These are phyloP conservation scores for Monodelphis domestica DNA, from an alignment of 2,797 vertebrate genomes.

Conservation along the genomic window DNA sequence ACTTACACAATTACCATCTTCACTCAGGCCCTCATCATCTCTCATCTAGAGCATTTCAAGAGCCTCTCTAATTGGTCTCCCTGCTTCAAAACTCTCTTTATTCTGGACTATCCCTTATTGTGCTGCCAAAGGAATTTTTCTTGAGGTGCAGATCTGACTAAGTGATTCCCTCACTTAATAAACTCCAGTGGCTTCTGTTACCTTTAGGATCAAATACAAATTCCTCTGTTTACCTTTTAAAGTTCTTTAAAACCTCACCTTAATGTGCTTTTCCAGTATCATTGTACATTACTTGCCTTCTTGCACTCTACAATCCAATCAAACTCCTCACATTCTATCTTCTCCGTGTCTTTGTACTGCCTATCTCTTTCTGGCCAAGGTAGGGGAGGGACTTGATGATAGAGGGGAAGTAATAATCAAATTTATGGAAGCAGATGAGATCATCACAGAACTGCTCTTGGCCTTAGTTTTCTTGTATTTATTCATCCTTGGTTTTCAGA, in stretches of 20 bases:
- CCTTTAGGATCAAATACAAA: background rate
- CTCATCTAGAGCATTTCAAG: background rate
- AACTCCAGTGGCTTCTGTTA: background rate
- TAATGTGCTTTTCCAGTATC: background rate
- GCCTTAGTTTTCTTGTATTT: background rate
- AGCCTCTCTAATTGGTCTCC: background rate
- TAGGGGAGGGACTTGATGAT: background rate
- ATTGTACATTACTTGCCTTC: background rate
- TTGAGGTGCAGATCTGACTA: background rate
- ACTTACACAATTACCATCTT: background rate
- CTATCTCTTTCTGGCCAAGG: background rate
- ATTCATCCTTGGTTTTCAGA: no score
- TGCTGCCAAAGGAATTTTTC: background rate
- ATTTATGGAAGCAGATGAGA: background rate
- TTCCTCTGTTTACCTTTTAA: background rate
- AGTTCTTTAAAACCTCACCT: background rate
- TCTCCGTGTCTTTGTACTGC: background rate
- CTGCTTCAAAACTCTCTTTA: background rate
- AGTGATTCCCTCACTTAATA: background rate
- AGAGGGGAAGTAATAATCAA: background rate
- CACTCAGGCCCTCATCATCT: background rate
- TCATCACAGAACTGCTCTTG: background rate
- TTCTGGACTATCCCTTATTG: background rate
- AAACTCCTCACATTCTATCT: background rate
- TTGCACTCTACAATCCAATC: background rate